Evolutionary conservation across 2,888 invertebrate genomes (phyloP), one percentile per base, ranked within the genome.

Genomic region (Anaspis maculata): DNA sequence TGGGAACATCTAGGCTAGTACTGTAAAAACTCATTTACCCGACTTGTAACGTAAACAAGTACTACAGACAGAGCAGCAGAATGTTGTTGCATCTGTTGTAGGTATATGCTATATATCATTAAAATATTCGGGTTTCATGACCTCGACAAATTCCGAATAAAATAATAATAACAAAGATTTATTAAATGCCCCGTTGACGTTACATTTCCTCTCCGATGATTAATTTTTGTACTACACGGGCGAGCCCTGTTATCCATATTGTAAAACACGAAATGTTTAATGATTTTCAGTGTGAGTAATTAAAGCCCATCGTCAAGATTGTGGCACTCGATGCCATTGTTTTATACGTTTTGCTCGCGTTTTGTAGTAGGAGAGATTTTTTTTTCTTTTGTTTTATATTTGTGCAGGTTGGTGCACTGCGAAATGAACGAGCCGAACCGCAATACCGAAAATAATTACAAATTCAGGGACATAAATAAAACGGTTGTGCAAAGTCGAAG

Each of bases 401-500:
- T 21, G 29, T 11, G 19, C 13, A 7, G 12, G 13, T 22, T 25
- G 9, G 9, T 13, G n/a, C n/a, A 19, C 19, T 29, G 9, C 7
- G 22, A 14, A n/a, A n/a, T 3, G 25, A 25, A 12, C 7, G 13
- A 25, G 13, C 12, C 25, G 13, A 25, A 12, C n/a, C 11, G 7
- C 25, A 12, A 25, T 11, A 25, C 25, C 25, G 25, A 25, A 25
- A 25, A 19, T 12, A 21, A 29, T 29, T 21, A 21, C 10, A 32
- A 26, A 37, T 37, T 33, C 30, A 33, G 24, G n/a, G 26, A 21
- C 24, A 36, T 40, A 40, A 40, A 40, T 33, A 37, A 35, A 31
- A 30, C 33, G n/a, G 32, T 25, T 33, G 27, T 39, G 39, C 27
- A 27, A 31, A 39, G 31, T 30, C 28, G 21, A 26, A 30, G 26